Percentiles rank a stretch among this genome's conserved stretches.
These are phyloP conservation scores for Mustela lutreola DNA, from an alignment of 2,113 vertebrate genomes.

Conservation along the genomic window DNA sequence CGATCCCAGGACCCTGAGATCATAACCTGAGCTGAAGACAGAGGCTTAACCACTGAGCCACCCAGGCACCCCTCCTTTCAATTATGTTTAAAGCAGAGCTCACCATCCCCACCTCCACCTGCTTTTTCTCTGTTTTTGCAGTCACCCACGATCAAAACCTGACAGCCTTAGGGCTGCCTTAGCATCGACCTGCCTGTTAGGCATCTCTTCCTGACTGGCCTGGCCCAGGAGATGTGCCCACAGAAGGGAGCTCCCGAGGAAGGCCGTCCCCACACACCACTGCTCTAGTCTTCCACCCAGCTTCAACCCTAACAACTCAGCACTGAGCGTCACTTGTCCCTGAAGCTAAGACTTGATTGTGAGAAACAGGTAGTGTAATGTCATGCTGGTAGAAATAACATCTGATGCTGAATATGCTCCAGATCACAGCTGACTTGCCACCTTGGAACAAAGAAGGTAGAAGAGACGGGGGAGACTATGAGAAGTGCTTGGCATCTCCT, in stretches of 20 bases:
- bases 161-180: neutral
- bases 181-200: neutral
- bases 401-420: neutral
- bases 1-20: too few relatives aligned
- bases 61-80: neutral
- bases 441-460: neutral
- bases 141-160: neutral
- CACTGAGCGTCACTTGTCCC: neutral
- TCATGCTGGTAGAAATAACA: neutral
- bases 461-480: neutral
- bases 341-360: neutral
- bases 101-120: neutral
- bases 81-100: neutral
- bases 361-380: neutral
- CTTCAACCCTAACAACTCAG: neutral
- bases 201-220: neutral
- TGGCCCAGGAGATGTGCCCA: neutral
- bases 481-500: neutral
- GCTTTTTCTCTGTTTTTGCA: neutral
- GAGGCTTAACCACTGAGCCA: too few relatives aligned
- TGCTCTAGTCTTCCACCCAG: neutral
- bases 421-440: neutral
- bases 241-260: neutral
- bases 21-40: too few relatives aligned
- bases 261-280: neutral